Percentiles rank a stretch among this genome's conserved stretches.
Conservation (phyloP, 2,888 invertebrate species). For the Lasioglossum calceatum region DNA sequence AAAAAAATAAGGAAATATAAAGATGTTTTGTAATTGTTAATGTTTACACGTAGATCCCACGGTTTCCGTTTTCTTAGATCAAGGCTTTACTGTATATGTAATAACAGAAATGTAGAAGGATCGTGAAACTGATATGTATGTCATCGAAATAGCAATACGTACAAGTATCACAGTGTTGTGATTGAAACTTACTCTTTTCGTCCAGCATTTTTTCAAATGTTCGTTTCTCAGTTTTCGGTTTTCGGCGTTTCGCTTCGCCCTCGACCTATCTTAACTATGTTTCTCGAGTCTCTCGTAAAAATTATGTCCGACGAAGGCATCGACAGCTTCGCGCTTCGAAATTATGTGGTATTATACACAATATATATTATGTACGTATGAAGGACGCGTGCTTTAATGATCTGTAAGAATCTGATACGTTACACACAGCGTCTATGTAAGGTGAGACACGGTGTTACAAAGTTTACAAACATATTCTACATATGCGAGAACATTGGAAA, state of each 20-base stretch:
- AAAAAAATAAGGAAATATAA: no score
- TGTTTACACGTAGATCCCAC: no score
- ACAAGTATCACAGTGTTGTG: conserved; percentile 80
- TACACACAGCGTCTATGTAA: conserved; percentile 29
- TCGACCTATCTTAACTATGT: conserved; percentile 60
- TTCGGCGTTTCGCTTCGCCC: conserved; percentile 57
- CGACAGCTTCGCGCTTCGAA: neutral
- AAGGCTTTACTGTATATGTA: conserved; percentile 6
- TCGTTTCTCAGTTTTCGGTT: conserved; percentile 26
- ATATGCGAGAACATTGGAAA: neutral
- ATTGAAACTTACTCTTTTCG: conserved; percentile 72
- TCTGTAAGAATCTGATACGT: conserved; percentile 39
- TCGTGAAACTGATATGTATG: conserved; percentile 81
- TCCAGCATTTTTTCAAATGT: conserved; percentile 20
- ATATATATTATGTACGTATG: conserved; percentile 3
- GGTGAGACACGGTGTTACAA: neutral
- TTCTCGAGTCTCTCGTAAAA: neutral
- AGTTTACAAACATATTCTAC: neutral
- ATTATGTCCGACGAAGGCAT: neutral
- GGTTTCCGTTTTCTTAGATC: no score
- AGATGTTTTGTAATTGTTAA: no score
- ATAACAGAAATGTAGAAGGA: conserved; percentile 66
- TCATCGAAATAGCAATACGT: conserved; percentile 75
- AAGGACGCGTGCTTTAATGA: conserved; percentile 5
- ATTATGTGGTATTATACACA: conserved; percentile 2